phyloP scores from a whole-genome alignment of 2,113 vertebrate species.

The Salvelinus namaycush region DNA sequence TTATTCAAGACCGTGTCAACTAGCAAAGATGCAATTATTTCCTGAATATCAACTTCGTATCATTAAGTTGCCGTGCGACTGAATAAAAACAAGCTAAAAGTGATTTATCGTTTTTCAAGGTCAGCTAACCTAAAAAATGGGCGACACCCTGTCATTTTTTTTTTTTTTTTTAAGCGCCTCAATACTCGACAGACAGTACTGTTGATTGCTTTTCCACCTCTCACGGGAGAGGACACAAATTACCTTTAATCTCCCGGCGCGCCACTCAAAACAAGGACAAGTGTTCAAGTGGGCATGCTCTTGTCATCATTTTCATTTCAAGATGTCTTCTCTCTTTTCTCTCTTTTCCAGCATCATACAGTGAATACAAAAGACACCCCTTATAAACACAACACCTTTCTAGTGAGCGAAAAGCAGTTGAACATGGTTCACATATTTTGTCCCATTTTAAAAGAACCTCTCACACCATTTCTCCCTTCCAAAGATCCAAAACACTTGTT shows the following conservation, averaged over 20 bases:
- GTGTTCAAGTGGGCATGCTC: conserved; percentile 19
- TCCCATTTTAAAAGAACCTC: not conserved
- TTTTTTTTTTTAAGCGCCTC: conserved; percentile 3
- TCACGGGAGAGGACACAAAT: conserved; percentile 30
- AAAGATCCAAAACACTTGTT: conserved; percentile 49
- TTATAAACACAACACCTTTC: conserved; percentile 7
- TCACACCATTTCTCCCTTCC: not conserved
- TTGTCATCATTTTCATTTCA: conserved; percentile 20
- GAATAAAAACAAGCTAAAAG: conserved; percentile 17
- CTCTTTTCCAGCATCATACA: conserved; percentile 24
- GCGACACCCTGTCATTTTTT: conserved; percentile 13
- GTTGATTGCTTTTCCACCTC: conserved; percentile 36
- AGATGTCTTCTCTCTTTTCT: conserved; percentile 1
- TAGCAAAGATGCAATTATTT: conserved; percentile 25
- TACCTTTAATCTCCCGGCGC: conserved; percentile 36
- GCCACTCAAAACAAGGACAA: conserved; percentile 30
- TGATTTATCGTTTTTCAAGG: conserved; percentile 25
- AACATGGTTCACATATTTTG: no score
- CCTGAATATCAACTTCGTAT: conserved; percentile 24
- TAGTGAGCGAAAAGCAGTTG: conserved; percentile 38
- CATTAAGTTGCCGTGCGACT: conserved; percentile 30
- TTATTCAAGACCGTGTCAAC: conserved; percentile 21
- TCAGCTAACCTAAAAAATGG: conserved; percentile 30
- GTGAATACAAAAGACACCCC: conserved; percentile 21
- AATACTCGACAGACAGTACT: conserved; percentile 29